These are phyloP conservation scores for Ptychoptera albimana DNA, from an alignment of 2,888 invertebrate genomes.

Conservation along the genomic window DNA sequence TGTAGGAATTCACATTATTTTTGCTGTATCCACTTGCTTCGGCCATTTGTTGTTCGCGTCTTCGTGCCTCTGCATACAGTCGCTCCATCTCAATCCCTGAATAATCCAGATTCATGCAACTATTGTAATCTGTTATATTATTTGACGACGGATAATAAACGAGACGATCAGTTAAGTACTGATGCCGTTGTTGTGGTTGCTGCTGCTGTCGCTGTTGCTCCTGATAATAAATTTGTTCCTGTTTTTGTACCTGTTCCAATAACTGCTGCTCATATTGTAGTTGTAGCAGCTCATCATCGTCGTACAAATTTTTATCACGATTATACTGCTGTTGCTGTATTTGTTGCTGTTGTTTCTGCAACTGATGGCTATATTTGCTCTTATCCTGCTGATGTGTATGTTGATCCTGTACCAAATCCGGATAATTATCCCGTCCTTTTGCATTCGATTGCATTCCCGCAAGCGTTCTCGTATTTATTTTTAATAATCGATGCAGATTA, in stretches of 20 bases:
- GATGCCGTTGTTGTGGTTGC: conserved; percentile 14
- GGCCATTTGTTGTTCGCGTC: too few species aligned
- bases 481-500: background rate
- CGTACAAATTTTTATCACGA: background rate
- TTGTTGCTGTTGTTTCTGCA: background rate
- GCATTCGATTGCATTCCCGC: too few species aligned
- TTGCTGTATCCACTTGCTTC: too few species aligned
- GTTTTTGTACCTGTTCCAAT: conserved; percentile 1
- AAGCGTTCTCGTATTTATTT: background rate
- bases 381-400: background rate
- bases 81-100: too few species aligned
- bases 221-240: background rate
- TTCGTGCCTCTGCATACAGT: too few species aligned
- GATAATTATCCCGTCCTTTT: conserved; percentile 7
- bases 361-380: background rate
- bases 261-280: background rate
- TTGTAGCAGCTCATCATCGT: background rate
- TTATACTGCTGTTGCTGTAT: background rate
- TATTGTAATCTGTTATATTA: conserved; percentile 30
- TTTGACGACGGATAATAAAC: conserved; percentile 57
- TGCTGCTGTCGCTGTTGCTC: conserved; percentile 7
- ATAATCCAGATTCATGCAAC: conserved; percentile 10
- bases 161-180: conserved; percentile 54
- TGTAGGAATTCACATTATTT: too few species aligned
- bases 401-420: conserved; percentile 11